Base-by-base conservation (phyloP, 37 sponge, comb jelly and placozoan genomes). In the Spongilla lacustris region DNA sequence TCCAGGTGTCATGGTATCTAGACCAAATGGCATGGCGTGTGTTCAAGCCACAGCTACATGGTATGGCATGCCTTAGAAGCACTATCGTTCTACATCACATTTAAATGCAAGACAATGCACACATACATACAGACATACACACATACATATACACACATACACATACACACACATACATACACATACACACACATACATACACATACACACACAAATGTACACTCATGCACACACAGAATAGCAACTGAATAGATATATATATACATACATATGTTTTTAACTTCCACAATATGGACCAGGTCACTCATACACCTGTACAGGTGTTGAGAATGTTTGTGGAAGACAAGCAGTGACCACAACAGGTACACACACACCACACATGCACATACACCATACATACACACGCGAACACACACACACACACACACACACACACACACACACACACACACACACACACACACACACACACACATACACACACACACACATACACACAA, bases 81-180 rank as follows among this genome's bases (percentile, higher is more conserved):
- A n/a, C n/a, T n/a, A n/a, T n/a, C n/a, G n/a, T n/a, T n/a, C n/a
- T n/a, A n/a, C n/a, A n/a, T n/a, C 41, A 41, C 41, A 46, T 8
- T 41, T 4, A 24, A 3, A 50, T 50, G 2, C 25, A 67, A 2
- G 22, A 4, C 80, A 81, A 81, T 71, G 36, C 82, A 69, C 70
- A 36, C 70, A 69, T 32, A 82, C 83, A 83, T 79, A 68, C 33
- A 73, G 48, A 68, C 67, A 89, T 74, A 73, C 80, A 89, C 68
- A 83, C 67, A 30, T 66, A 71, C 19, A 37, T 66, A 77, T 71
- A 85, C 32, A 81, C 81, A 81, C 81, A 81, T 71, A 73, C 74
- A 73, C 83, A 83, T 30, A 68, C 70, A 68, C 23, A 24, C 23
- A 22, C 46, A 36, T 8, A 46, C 5, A 23, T 17, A 36, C 14